Percentiles rank a stretch among this genome's conserved stretches.
Conservation (phyloP, 2,113 vertebrate species). For the Leptosomus discolor region DNA sequence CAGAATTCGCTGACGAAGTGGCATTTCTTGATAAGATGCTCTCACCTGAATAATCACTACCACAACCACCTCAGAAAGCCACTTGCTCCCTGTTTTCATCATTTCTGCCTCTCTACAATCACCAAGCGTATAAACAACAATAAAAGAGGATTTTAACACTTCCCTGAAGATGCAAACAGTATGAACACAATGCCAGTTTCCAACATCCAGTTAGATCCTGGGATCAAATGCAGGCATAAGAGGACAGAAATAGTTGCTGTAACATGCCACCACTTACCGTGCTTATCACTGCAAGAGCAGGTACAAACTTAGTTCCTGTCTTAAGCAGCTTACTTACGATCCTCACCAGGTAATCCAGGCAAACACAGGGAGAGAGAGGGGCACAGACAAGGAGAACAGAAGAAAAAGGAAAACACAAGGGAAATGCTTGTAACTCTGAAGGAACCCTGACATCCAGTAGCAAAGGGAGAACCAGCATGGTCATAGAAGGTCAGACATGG, state of each 20-base stretch:
- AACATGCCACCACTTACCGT: neutral
- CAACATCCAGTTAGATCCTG: neutral
- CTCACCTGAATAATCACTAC: conserved; percentile 9
- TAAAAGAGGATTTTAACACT: conserved; percentile 42
- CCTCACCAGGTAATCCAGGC: neutral
- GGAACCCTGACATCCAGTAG: too few relatives aligned
- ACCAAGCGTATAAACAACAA: neutral
- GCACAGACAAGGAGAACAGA: neutral
- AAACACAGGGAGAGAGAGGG: neutral
- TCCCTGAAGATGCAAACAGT: neutral
- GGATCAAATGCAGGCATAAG: neutral
- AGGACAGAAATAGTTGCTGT: neutral
- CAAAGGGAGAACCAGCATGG: neutral
- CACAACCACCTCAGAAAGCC: neutral
- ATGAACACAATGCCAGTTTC: neutral
- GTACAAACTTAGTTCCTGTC: neutral
- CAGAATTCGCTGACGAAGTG: neutral
- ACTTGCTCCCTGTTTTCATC: neutral
- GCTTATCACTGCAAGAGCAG: neutral
- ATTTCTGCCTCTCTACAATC: neutral
- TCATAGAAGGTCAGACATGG: neutral
- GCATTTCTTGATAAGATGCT: neutral
- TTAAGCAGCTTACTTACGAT: neutral
- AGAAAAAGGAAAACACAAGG: neutral
- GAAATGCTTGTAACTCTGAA: neutral